Evolutionary conservation across 1,140 invertebrate species (phyloP).

Genomic region (Bombyx mori): ASM3026992v2 NC_085110.1:10177001-10177500

Average conservation of each 20-base stretch:
- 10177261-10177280: slow-evolving; percentile 44
- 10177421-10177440: background rate
- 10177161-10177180: slow-evolving; percentile 50
- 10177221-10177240: slow-evolving; percentile 36
- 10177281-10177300: slow-evolving; percentile 22
- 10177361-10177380: background rate
- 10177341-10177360: too few species aligned
- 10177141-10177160: slow-evolving; percentile 34
- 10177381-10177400: background rate
- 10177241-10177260: slow-evolving; percentile 27
- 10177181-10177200: slow-evolving; percentile 38
- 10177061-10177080: slow-evolving; percentile 30
- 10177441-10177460: too few species aligned
- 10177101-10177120: slow-evolving; percentile 52
- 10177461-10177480: too few species aligned
- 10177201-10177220: slow-evolving; percentile 47
- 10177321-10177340: background rate
- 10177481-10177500: too few species aligned
- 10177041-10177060: slow-evolving; percentile 51
- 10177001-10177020: slow-evolving; percentile 12
- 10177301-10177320: background rate
- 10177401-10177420: background rate
- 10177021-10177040: slow-evolving; percentile 19
- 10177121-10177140: slow-evolving; percentile 42
- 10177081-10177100: slow-evolving; percentile 38